Evolutionary conservation across 2,888 invertebrate species (phyloP).

Genomic region (Mantis religiosa): DNA sequence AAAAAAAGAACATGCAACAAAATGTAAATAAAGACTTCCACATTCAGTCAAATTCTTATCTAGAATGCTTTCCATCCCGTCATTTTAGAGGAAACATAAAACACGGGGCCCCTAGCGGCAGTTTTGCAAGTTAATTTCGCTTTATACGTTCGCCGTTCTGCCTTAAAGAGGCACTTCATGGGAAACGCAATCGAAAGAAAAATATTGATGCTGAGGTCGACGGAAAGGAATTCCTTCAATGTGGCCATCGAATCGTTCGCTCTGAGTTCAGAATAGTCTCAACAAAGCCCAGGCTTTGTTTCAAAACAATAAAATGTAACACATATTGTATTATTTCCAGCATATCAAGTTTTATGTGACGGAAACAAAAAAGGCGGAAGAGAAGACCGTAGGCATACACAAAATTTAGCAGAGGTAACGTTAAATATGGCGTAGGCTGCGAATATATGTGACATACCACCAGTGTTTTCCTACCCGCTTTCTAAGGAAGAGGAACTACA

Average conservation of each 20-base stretch:
- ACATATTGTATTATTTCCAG: neutral
- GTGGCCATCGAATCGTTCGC: no score
- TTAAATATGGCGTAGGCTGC: no score
- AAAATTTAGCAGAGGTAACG: no score
- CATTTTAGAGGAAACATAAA: neutral
- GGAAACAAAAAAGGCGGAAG: neutral
- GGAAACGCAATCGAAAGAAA: neutral
- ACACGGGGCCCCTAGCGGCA: neutral
- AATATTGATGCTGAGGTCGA: neutral
- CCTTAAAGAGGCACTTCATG: neutral
- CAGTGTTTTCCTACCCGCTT: no score
- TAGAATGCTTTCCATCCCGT: neutral
- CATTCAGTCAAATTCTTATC: neutral
- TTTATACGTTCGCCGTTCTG: neutral
- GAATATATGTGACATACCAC: no score
- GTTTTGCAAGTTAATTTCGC: neutral
- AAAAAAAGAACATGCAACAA: neutral
- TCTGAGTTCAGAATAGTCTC: no score
- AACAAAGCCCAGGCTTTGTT: neutral
- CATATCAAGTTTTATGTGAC: neutral
- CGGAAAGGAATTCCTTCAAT: neutral
- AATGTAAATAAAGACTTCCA: neutral
- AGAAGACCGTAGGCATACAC: neutral
- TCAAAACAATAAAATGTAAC: neutral
- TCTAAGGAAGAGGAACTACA: no score